Base-by-base conservation (phyloP, 2,113 vertebrate genomes). In the Stigmatopora argus region DNA sequence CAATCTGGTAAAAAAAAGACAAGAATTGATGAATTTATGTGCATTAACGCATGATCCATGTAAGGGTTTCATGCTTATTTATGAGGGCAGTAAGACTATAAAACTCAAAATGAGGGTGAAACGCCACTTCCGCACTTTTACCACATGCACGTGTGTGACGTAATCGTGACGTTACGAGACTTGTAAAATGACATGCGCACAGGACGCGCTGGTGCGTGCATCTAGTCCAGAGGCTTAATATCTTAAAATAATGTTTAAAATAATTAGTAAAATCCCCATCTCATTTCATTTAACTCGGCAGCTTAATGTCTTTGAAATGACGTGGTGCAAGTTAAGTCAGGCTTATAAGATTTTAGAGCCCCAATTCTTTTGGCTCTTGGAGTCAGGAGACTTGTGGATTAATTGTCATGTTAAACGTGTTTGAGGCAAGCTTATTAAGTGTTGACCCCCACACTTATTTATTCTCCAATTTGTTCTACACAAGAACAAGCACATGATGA, bases 401-500 rank as follows among this genome's bases (percentile, higher is more conserved):
- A 64, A 62, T 72, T 66, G 67, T 70, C 38, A 47, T 46, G 47
- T 53, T 31, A 31, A 66, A 64, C 65, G 65, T 67, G 52, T 64
- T 46, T 66, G 15, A 69, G 38, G 70, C 62, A 34, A 46, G 66
- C 62, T 77, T 84, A 46, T 76, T 35, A 55, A 7, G 4, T 72
- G 74, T 77, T 76, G 60, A 65, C 65, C 48, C 26, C 53, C 3
- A 41, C 38, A 41, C 53, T 17, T 31, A 64, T 10, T 65, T 60
- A 74, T 73, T 53, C 11, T 53, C n/a, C 66, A 12, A 45, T 57
- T 58, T 66, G 70, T 15, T 64, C 41, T 10, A 17, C 53, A 38
- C 64, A 19, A 7, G 18, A 82, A 79, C 0, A 4, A 75, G 64
- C 78, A 78, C 65, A 65, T 81, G 80, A 78, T 62, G 47, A 56